Evolutionary conservation across 2,888 invertebrate genomes (phyloP).

Genomic region (Melanchra persicariae): DNA sequence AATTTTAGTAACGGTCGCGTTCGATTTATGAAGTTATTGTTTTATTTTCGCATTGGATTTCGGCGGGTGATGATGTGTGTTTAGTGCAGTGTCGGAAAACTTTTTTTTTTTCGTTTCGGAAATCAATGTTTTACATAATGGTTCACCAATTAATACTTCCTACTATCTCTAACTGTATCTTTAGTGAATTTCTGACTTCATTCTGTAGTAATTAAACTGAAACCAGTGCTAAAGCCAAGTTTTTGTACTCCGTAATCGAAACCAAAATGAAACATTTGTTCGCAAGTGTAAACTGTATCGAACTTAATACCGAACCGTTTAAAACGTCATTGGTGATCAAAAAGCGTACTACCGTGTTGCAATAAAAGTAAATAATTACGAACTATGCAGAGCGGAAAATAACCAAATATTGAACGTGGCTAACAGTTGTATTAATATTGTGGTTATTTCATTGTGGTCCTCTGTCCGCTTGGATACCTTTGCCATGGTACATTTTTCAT

Average conservation of each 20-base stretch:
- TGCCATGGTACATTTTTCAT: not conserved
- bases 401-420: constrained; percentile 71
- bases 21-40: constrained; percentile 48
- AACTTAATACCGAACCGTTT: constrained; percentile 65
- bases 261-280: constrained; percentile 33
- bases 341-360: constrained; percentile 77
- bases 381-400: constrained; percentile 82
- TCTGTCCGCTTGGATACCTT: constrained; percentile 18
- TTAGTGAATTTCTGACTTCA: not conserved
- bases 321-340: constrained; percentile 76
- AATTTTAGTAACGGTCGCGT: constrained; percentile 59
- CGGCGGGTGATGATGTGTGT: constrained; percentile 39
- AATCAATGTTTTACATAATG: constrained; percentile 2
- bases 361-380: constrained; percentile 72
- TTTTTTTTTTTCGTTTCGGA: not conserved
- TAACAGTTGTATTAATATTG: constrained; percentile 64
- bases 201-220: constrained; percentile 11
- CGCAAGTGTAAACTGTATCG: constrained; percentile 52
- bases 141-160: constrained; percentile 29
- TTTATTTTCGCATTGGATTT: constrained; percentile 31
- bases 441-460: constrained; percentile 45
- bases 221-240: not conserved
- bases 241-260: constrained; percentile 27
- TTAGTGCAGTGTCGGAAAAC: constrained; percentile 48
- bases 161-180: constrained; percentile 1